Evolutionary conservation across 2,113 vertebrate genomes (phyloP).

Genomic region (Phasianus colchicus): DNA sequence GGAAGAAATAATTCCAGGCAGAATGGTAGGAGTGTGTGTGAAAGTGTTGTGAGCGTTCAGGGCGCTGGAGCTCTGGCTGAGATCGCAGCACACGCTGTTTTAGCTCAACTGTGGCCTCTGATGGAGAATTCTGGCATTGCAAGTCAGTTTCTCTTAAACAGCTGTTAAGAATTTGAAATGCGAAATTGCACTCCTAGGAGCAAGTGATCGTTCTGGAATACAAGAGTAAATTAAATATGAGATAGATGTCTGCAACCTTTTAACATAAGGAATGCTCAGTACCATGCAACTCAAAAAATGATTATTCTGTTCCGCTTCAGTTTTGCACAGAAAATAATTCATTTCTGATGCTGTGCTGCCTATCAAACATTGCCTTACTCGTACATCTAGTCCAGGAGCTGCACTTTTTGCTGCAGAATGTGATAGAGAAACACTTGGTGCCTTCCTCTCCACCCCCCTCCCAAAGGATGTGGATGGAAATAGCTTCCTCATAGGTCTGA

Average conservation of each 20-base stretch:
- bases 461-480: background rate
- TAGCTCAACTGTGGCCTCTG: background rate
- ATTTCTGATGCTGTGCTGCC: background rate
- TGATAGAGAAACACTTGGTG: background rate
- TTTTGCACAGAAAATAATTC: background rate
- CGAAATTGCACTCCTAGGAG: background rate
- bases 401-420: background rate
- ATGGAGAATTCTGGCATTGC: background rate
- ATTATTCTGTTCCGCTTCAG: background rate
- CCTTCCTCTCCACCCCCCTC: background rate
- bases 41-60: background rate
- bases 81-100: too few species aligned
- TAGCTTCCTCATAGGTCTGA: background rate
- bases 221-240: background rate
- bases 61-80: background rate
- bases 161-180: background rate
- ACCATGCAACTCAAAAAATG: background rate
- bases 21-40: too few species aligned
- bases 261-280: background rate
- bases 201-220: background rate
- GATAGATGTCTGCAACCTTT: background rate
- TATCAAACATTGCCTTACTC: too few species aligned
- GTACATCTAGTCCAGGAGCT: background rate
- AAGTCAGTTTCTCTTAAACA: background rate
- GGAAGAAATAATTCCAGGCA: background rate